These are phyloP conservation scores for Phyllostomus discolor DNA, from an alignment of 2,113 vertebrate species.

Conservation along the genomic window DNA sequence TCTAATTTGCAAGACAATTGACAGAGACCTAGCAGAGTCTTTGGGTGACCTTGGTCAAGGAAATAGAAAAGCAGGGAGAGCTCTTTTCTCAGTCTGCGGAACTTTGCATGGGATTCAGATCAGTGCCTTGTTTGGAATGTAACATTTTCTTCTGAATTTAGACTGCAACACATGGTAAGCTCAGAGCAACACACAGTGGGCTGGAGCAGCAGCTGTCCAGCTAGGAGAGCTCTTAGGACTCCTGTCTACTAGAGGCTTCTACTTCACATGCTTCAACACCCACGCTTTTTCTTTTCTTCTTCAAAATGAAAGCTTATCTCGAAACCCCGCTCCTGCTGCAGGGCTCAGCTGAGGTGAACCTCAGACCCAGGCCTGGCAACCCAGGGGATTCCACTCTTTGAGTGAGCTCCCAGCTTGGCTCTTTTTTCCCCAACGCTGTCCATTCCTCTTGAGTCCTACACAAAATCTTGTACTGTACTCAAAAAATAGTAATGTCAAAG, in stretches of 20 bases:
- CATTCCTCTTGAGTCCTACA: background rate
- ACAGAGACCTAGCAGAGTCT: background rate
- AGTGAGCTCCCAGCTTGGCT: background rate
- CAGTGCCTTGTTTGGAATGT: background rate
- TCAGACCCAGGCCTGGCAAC: background rate
- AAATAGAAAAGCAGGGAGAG: background rate
- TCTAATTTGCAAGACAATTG: background rate
- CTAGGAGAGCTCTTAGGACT: background rate
- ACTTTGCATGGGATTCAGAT: background rate
- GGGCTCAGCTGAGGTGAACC: background rate
- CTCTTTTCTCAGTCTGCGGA: background rate
- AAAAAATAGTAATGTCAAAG: background rate
- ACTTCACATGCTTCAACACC: accelerated
- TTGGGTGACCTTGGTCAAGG: background rate
- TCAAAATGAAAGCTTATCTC: background rate
- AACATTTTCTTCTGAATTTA: background rate
- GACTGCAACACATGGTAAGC: background rate
- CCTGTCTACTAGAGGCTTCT: background rate
- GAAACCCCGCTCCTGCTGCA: background rate
- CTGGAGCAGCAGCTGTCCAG: background rate
- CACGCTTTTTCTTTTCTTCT: background rate
- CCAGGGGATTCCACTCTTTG: background rate
- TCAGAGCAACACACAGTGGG: background rate
- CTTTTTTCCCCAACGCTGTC: background rate
- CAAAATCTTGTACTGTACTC: background rate